A percentile compares a stretch with the other conserved stretches of the same genome.
phyloP scores from a whole-genome alignment of 1,140 invertebrate genomes.

The Oryzaephilus surinamensis region DNA sequence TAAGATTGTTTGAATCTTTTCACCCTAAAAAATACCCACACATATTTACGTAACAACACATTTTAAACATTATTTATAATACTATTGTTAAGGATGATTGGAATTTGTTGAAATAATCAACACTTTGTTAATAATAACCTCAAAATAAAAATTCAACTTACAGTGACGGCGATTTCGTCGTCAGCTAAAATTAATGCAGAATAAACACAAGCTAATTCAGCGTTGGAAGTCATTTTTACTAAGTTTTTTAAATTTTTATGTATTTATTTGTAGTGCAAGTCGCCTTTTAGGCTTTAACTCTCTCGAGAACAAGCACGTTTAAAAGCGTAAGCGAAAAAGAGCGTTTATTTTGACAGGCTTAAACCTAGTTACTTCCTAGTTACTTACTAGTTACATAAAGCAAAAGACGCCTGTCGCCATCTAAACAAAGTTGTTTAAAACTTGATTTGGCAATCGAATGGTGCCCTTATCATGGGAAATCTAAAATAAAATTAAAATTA shows the following conservation, averaged over 20 bases:
- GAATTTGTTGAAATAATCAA: slow-evolving; percentile 8
- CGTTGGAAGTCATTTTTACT: slow-evolving; percentile 70
- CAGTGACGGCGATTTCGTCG: slow-evolving; percentile 94
- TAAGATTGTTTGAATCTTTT: slow-evolving; percentile 94
- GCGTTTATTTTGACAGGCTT: too few relatives aligned
- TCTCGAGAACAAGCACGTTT: slow-evolving; percentile 69
- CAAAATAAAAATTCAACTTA: slow-evolving; percentile 51
- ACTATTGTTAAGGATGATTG: background rate
- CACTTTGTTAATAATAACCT: slow-evolving; percentile 2
- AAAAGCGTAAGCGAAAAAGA: too few relatives aligned
- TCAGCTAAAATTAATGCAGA: slow-evolving; percentile 92
- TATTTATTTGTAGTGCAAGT: slow-evolving; percentile 61
- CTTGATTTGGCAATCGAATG: too few relatives aligned
- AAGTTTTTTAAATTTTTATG: slow-evolving; percentile 30
- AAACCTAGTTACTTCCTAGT: too few relatives aligned
- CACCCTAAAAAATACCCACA: slow-evolving; percentile 57
- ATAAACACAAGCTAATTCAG: slow-evolving; percentile 97
- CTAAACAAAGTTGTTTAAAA: too few relatives aligned
- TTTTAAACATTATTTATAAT: background rate
- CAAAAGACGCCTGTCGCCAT: too few relatives aligned
- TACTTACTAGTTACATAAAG: too few relatives aligned
- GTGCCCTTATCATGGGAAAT: too few relatives aligned
- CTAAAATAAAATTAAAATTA: too few relatives aligned
- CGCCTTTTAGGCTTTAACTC: slow-evolving; percentile 75
- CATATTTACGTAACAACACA: slow-evolving; percentile 4